Percentiles rank a stretch among this genome's conserved stretches.
These are phyloP conservation scores for Onychomys torridus DNA, from an alignment of 2,797 vertebrate genomes.

Conservation along the genomic window DNA sequence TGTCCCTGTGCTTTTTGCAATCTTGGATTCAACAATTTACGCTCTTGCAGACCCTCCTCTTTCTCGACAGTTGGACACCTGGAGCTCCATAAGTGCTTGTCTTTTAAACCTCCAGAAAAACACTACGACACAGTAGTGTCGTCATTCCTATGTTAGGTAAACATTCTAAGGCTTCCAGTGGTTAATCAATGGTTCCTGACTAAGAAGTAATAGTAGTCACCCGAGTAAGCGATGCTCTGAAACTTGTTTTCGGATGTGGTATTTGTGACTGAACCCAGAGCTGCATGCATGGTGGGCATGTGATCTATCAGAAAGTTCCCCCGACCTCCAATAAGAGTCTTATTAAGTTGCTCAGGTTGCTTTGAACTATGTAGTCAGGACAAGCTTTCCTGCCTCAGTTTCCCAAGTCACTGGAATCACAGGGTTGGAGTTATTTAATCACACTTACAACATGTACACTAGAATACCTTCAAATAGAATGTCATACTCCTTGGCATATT, in stretches of 20 bases:
- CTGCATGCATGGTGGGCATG: background rate
- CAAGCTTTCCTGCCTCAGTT: background rate
- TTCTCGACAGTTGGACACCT: no score
- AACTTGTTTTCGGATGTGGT: background rate
- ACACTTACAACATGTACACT: background rate
- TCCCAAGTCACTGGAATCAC: background rate
- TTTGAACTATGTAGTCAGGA: background rate
- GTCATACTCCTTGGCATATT: background rate
- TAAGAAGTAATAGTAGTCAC: background rate
- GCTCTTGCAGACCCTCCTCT: no score
- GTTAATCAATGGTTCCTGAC: background rate
- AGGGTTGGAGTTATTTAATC: background rate
- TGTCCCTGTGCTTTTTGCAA: no score
- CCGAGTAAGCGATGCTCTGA: background rate
- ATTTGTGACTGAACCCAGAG: background rate
- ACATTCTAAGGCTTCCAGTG: background rate
- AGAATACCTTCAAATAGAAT: background rate
- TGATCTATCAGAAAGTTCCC: background rate
- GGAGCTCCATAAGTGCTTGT: background rate
- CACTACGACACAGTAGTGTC: background rate
- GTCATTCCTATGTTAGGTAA: background rate
- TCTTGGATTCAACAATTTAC: no score
- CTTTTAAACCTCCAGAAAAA: conserved; percentile 20
- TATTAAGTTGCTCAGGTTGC: no score
- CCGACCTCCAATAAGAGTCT: no score